Evolutionary conservation across 2,797 vertebrate species (phyloP), one percentile per base, ranked within the genome.

Genomic region (Pterois miles): DNA sequence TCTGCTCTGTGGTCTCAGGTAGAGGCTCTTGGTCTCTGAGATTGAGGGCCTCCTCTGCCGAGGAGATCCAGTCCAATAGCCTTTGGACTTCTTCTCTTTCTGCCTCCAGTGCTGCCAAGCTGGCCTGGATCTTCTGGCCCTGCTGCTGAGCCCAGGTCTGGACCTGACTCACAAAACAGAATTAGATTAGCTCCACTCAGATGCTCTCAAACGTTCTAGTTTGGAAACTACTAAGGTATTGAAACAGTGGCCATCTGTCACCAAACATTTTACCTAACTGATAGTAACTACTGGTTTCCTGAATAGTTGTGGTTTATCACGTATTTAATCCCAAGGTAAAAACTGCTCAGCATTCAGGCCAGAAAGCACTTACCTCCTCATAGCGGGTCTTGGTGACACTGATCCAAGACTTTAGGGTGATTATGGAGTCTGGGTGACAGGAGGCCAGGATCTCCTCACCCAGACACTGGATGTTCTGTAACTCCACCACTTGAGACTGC

Each of bases 371-470:
- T 78, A 97, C 97, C 95, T 98, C 96, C 67, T 97, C 96, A 85
- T 95, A 97, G 85, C 97, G 96, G 27, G 95, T 97, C 85, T 95
- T 96, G 74, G 95, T 93, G 1, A 97, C 95, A 0, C 95, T 96
- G 85, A 97, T 93, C 96, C 97, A 98, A 53, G 97, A 97, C 65
- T 96, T 96, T 65, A 98, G 85, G 62, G 96, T 96, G 86, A 97
- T 95, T 65, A 96, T 56, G 1, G 97, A 95, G 77, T 97, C 96
- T 0, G 97, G 96, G 63, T 98, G 97, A 91, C 96, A 97, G 74
- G 87, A 87, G 11, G 89, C 57, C 38, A 98, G 91, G 84, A 98
- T 97, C 90, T 96, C 94, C 57, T 97, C 95, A n/a, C 96, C 96
- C 80, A 97, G 88, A 8, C 88, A 86, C 4, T 91, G 88, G 83